Percentiles rank a stretch among this genome's conserved stretches.
Conservation (phyloP, 2,888 invertebrate genomes). For the Urechis unicinctus region DNA sequence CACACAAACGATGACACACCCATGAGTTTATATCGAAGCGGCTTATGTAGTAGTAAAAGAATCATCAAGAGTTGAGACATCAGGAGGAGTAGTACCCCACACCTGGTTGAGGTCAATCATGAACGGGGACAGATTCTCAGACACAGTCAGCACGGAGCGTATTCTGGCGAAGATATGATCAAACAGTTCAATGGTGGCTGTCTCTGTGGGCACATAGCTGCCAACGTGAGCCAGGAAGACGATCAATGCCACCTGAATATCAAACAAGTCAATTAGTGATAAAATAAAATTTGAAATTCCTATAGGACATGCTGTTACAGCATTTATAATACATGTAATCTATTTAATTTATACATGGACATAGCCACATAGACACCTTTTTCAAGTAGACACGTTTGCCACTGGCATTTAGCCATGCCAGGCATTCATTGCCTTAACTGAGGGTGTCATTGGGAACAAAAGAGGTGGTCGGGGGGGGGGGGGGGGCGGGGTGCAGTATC, state of each 20-base stretch:
- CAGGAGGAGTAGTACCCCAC: neutral
- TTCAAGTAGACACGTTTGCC: slow-evolving; percentile 90
- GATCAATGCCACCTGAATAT: slow-evolving; percentile 62
- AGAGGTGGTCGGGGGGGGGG: too few relatives aligned
- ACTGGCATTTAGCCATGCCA: slow-evolving; percentile 81
- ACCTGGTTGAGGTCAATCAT: slow-evolving; percentile 79
- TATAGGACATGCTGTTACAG: neutral
- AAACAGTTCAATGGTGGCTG: slow-evolving; percentile 66
- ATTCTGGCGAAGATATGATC: slow-evolving; percentile 72
- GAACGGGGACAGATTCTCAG: slow-evolving; percentile 76
- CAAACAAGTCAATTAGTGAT: neutral
- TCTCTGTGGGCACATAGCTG: slow-evolving; percentile 76
- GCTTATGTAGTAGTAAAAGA: neutral
- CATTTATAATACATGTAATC: too few relatives aligned
- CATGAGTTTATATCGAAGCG: neutral
- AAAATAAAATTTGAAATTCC: too few relatives aligned
- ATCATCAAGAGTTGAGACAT: neutral
- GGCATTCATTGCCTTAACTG: slow-evolving; percentile 52
- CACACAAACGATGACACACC: neutral
- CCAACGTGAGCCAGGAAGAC: slow-evolving; percentile 83
- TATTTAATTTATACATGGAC: neutral
- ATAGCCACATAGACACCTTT: slow-evolving; percentile 56
- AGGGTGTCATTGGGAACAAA: slow-evolving; percentile 70
- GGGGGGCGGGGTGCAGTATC: slow-evolving; percentile 59
- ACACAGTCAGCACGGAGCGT: slow-evolving; percentile 69